Conservation (phyloP, 2,113 vertebrate species). For the Labeo catla region DNA sequence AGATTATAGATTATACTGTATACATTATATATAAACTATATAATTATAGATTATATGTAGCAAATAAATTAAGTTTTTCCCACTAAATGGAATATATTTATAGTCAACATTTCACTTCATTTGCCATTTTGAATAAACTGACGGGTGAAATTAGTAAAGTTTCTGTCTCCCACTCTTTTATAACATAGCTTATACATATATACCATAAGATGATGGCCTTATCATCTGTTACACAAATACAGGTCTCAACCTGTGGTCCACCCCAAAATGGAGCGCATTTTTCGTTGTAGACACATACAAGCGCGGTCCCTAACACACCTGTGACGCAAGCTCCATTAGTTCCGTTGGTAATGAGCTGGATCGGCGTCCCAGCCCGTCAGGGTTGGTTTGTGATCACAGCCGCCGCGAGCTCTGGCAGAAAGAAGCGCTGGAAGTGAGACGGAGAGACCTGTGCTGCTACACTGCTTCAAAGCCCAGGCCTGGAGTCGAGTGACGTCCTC, state of each 20-base stretch:
- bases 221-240: neutral
- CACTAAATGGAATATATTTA: neutral
- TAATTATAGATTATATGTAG: neutral
- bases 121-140: neutral
- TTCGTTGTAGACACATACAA: conserved; percentile 6
- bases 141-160: neutral
- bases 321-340: conserved; percentile 59
- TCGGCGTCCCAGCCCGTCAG: conserved; percentile 28
- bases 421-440: conserved; percentile 24
- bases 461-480: conserved; percentile 37
- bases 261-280: neutral
- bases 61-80: neutral
- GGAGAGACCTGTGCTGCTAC: conserved; percentile 21
- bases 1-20: too few species aligned
- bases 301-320: conserved; percentile 24
- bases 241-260: neutral
- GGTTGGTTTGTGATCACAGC: conserved; percentile 44
- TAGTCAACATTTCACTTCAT: neutral
- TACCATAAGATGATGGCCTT: neutral
- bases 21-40: too few species aligned
- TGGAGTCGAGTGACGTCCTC: conserved; percentile 34
- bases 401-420: conserved; percentile 23
- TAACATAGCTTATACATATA: neutral
- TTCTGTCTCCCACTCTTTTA: neutral
- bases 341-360: conserved; percentile 56